Evolutionary conservation across 1,140 invertebrate species (phyloP).

Genomic region (Ctenoplectra terminalis): DNA sequence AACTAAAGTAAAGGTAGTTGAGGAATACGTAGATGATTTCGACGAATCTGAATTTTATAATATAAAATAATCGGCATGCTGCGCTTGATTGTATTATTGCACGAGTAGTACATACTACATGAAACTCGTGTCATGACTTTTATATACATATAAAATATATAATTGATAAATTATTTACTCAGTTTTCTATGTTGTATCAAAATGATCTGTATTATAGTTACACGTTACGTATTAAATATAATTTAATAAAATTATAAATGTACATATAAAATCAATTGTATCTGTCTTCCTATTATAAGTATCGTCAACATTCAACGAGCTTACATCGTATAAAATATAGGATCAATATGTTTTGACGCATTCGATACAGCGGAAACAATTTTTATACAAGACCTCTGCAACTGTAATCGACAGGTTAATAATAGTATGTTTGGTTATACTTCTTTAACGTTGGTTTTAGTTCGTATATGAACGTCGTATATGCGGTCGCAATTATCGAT

Average conservation of each 20-base stretch:
- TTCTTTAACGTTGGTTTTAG: not conserved
- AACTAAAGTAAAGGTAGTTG: conserved; percentile 88
- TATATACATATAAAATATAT: not conserved
- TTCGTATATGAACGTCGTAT: not conserved
- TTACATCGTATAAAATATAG: not conserved
- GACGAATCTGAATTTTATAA: conserved; percentile 85
- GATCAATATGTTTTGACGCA: not conserved
- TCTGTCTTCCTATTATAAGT: not conserved
- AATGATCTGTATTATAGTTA: not conserved
- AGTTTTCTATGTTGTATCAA: not conserved
- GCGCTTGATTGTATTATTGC: not conserved
- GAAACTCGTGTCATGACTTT: not conserved
- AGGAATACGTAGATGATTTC: conserved; percentile 90
- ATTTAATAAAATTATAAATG: not conserved
- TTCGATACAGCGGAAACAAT: not conserved
- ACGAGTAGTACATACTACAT: not conserved
- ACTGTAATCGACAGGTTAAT: not conserved
- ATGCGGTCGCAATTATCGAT: not conserved
- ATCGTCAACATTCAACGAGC: no score
- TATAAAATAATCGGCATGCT: not conserved
- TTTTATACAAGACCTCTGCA: no score
- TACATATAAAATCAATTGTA: not conserved
- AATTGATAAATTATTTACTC: not conserved
- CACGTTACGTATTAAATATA: not conserved
- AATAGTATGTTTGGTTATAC: not conserved